Base-by-base conservation (phyloP, 53 echinoderm and acorn worm genomes). In the Patiria pectinifera region DNA sequence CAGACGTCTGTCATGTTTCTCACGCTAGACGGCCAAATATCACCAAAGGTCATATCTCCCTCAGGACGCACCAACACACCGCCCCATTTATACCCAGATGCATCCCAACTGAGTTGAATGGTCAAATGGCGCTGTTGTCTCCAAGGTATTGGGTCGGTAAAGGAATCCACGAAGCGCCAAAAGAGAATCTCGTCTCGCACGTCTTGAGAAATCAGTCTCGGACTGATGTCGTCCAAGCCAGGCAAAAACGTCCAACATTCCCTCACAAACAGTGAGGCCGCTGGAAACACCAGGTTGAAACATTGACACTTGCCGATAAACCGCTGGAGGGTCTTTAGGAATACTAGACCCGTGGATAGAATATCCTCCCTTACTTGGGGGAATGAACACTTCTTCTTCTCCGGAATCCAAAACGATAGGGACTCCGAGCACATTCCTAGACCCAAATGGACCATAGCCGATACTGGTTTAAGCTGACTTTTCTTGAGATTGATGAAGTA, bases 381-480 rank as follows among this genome's bases (percentile, higher is more conserved):
- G 71, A 86, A 86, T 2, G 86, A 86, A 3, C 69, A 6, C 47
- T 46, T 86, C 23, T 86, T 86, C 72, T 69, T 71, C 2, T 86
- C 86, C 35, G 46, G 70, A 71, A 86, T 86, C 86, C 86, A 86
- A 47, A 86, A 86, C 21, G 86, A 86, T 48, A 86, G 9, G 48
- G 86, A 70, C 19, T 71, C 23, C 19, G 71, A 86, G 23, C 71
- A 86, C 4, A 86, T 86, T 19, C 86, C 72, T 21, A 86, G 71
- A 9, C 86, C 86, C 47, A 86, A 48, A 71, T 86, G 72, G 21
- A 86, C 23, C 71, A 86, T 86, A 69, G 69, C 69, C 69, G 69
- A 85, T 26, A n/a, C 71, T 71, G 49, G 19, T n/a, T n/a, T n/a
- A n/a, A n/a, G n/a, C n/a, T n/a, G n/a, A n/a, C n/a, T n/a, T n/a